Evolutionary conservation across 2,113 vertebrate genomes (phyloP), one percentile per base, ranked within the genome.

Genomic region (Strix aluco): DNA sequence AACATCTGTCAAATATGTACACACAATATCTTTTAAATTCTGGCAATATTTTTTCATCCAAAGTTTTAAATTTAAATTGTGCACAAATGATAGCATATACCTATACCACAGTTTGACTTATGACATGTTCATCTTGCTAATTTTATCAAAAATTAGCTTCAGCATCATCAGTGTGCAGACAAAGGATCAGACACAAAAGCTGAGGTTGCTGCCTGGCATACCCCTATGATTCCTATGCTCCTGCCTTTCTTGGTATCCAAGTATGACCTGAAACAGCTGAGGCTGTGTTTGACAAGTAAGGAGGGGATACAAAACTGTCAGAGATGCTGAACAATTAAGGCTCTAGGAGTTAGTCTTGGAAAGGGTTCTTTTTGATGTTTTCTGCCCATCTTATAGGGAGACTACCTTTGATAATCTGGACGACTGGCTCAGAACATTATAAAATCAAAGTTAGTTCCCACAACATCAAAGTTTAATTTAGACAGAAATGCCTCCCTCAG

Each of bases 401-500:
- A 88, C 79, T 91, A 86, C 57, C 92, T 96, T 96, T 95, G 95
- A 94, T 94, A 94, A 89, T 92, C 62, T 66, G 73, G 88, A 91
- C 0, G 77, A 74, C 72, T 88, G 85, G 62, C 92, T 96, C 85
- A 93, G 85, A 96, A 94, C 88, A 81, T 86, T 84, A 87, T 47
- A 55, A 96, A 96, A 97, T 95, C 95, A 94, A 96, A 96, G 91
- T 72, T 72, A 91, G 91, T 40, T 92, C 95, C 86, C 95, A 92
- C 29, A 46, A 69, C 91, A 97, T 89, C 95, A 95, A 95, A 96
- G 72, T 94, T 96, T 94, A 95, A 92, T 95, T 93, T 81, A 81
- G 73, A 92, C 70, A 95, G 91, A 96, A 96, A 84, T 85, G 88
- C 88, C 86, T 94, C 88, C 92, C 92, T 92, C 86, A 49, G 94